Evolutionary conservation across 2,113 vertebrate species (phyloP), one percentile per base, ranked within the genome.

Genomic region (Plotosus lineatus): DNA sequence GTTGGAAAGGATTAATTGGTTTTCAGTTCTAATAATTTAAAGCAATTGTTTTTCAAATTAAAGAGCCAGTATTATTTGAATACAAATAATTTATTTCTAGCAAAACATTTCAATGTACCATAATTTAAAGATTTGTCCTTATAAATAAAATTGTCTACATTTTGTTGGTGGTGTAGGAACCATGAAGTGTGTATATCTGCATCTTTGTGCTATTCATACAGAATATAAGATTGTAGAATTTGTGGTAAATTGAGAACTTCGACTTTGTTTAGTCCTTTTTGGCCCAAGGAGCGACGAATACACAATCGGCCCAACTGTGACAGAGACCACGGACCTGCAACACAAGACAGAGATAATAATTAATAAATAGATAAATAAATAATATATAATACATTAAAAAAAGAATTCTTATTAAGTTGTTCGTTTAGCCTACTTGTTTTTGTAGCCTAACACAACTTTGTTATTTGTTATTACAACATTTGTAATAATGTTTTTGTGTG

Each of bases 221-320:
- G 93, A 28, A 98, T 92, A 84, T 95, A 98, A 85, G 91, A 91
- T 82, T 94, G 87, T 56, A 98, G 88, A 0, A 88, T 94, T 71
- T 91, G 92, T 3, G 97, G 97, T 69, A 98, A 92, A 58, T 87
- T 81, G 7, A 98, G 94, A 66, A 83, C 89, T 73, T 84, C 91
- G 38, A 94, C 82, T 46, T 83, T 77, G 69, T 92, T 90, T 0
- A 95, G 91, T 76, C 95, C 94, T 0, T 86, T 90, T 10, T 92
- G 90, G 19, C 97, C 96, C 83, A 98, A 87, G 6, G 79, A 88
- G 46, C 93, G 93, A 36, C 96, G 94, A 79, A 98, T 90, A 79
- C 90, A 89, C 71, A 96, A 81, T 8, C 96, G 93, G 66, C 95
- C 96, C 66, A 97, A 89, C 88, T 97, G 95, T 74, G 92, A 90